Evolutionary conservation across 2,113 vertebrate species (phyloP).

Genomic region (Oryzias curvinotus): DNA sequence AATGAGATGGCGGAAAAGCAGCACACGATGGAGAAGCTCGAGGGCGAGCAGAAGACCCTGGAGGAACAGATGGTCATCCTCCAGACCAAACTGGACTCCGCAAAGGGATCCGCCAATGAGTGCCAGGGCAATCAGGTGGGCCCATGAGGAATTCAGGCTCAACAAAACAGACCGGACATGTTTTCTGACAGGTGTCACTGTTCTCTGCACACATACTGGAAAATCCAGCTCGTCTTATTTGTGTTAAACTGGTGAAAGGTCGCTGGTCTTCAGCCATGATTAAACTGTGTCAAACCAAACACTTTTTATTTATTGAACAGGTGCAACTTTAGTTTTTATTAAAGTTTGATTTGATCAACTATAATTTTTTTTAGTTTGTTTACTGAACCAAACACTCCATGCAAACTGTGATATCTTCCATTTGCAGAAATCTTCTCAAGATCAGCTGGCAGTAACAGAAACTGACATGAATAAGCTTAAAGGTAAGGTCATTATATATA

Average conservation of each 20-base stretch:
- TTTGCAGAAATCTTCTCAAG: conserved; percentile 43
- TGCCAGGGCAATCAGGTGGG: conserved; percentile 34
- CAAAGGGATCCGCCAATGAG: background rate
- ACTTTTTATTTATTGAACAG: too few relatives aligned
- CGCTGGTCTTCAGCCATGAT: too few relatives aligned
- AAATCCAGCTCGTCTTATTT: background rate
- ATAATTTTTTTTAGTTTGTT: too few relatives aligned
- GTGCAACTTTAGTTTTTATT: too few relatives aligned
- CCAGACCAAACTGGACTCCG: accelerated
- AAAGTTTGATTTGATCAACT: too few relatives aligned
- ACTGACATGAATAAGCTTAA: background rate
- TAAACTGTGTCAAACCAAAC: too few relatives aligned
- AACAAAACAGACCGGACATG: background rate
- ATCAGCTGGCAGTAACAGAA: background rate
- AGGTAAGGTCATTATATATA: conserved; percentile 44
- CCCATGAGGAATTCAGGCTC: background rate
- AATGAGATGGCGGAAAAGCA: background rate
- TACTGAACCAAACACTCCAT: too few relatives aligned
- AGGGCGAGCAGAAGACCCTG: accelerated
- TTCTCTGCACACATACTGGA: background rate
- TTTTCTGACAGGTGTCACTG: background rate
- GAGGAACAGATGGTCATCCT: accelerated
- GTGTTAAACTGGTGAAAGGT: too few relatives aligned
- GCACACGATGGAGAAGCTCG: background rate
- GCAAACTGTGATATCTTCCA: conserved; percentile 4